Percentiles rank a stretch among this genome's conserved stretches.
Conservation (phyloP, 2,113 vertebrate genomes). For the Syngnathus floridae region DNA sequence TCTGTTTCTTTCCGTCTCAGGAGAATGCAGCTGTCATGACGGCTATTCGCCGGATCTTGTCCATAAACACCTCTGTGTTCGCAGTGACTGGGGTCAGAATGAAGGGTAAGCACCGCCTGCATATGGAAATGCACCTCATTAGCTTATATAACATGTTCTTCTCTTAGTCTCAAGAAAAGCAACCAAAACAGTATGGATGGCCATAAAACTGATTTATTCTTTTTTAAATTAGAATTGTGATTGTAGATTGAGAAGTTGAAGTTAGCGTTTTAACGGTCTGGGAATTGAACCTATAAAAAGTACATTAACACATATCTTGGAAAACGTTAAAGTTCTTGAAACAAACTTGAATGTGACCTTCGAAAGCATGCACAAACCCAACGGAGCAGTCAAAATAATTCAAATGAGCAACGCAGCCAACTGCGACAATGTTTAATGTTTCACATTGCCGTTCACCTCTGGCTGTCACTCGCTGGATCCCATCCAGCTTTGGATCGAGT, state of each 20-base stretch:
- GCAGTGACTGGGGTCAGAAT: constrained; percentile 94
- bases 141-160: neutral
- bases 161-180: neutral
- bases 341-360: neutral
- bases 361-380: neutral
- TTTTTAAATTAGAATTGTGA: neutral
- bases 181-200: neutral
- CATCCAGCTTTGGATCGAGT: constrained; percentile 29
- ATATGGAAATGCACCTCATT: constrained; percentile 4
- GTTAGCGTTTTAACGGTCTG: neutral
- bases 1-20: constrained; percentile 59
- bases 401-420: constrained; percentile 14
- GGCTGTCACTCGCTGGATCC: constrained; percentile 29
- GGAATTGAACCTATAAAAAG: no score
- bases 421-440: constrained; percentile 37
- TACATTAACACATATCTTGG: neutral
- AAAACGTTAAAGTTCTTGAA: neutral
- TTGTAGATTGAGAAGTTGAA: neutral
- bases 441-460: constrained; percentile 33
- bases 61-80: constrained; percentile 87
- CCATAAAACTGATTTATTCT: neutral
- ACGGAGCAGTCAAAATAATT: constrained; percentile 8
- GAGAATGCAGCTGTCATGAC: constrained; percentile 95
- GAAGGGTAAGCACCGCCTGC: constrained; percentile 83
- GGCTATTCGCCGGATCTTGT: constrained; percentile 87